phyloP scores from a whole-genome alignment of 2,888 invertebrate species.

The Spicauda simplicius region DNA sequence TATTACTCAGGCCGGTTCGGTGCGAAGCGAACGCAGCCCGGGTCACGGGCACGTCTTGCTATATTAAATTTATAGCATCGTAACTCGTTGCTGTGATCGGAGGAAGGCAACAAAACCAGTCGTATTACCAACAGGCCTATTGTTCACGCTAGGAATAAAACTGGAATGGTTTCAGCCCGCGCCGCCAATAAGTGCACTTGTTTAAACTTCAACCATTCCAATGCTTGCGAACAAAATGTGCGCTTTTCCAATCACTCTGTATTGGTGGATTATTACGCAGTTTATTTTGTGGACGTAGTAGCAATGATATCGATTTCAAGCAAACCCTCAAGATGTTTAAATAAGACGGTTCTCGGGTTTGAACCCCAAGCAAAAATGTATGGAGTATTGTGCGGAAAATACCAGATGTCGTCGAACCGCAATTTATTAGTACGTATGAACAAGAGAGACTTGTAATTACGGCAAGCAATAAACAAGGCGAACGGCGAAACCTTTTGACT shows the following conservation, averaged over 20 bases:
- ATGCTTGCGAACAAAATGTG: slow-evolving; percentile 53
- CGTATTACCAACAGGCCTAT: slow-evolving; percentile 68
- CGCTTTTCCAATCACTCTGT: slow-evolving; percentile 54
- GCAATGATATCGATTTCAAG: slow-evolving; percentile 46
- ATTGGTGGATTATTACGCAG: background rate
- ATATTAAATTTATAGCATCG: slow-evolving; percentile 81
- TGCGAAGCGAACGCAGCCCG: slow-evolving; percentile 54
- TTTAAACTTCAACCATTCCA: slow-evolving; percentile 63
- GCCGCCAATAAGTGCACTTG: slow-evolving; percentile 63
- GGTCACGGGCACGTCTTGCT: slow-evolving; percentile 77
- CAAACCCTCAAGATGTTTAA: slow-evolving; percentile 42
- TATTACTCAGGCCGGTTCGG: slow-evolving; percentile 46
- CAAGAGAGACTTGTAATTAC: slow-evolving; percentile 63
- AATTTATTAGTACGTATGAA: slow-evolving; percentile 57
- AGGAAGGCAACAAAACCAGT: slow-evolving; percentile 67
- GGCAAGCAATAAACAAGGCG: slow-evolving; percentile 60
- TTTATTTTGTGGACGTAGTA: slow-evolving; percentile 46
- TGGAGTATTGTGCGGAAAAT: slow-evolving; percentile 1
- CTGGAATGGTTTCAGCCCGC: slow-evolving; percentile 58
- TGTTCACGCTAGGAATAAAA: slow-evolving; percentile 77
- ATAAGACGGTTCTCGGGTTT: background rate
- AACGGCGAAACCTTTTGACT: slow-evolving; percentile 68
- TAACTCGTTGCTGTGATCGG: slow-evolving; percentile 77
- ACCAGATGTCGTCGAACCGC: slow-evolving; percentile 53
- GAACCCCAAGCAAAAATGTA: background rate